phyloP scores from a whole-genome alignment of 1,140 invertebrate genomes.

The Diorhabda elongata region DNA sequence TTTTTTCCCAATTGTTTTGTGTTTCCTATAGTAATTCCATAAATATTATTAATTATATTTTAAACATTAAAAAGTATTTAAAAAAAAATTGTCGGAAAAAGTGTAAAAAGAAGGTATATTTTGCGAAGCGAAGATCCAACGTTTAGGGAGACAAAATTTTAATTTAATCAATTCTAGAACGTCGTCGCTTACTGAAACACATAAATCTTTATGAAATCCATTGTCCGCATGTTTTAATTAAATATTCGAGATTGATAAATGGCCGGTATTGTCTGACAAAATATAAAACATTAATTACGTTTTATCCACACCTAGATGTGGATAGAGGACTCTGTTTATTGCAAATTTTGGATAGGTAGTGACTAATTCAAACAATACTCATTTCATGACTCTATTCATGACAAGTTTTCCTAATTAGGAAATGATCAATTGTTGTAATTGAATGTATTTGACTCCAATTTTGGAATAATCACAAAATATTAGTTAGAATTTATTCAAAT shows the following conservation, averaged over 20 bases:
- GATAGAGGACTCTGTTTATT: constrained; percentile 19
- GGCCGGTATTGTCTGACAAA: constrained; percentile 44
- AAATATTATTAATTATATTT: too few relatives aligned
- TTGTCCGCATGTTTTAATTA: constrained; percentile 48
- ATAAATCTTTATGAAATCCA: constrained; percentile 47
- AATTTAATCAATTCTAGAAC: constrained; percentile 45
- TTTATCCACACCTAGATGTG: constrained; percentile 34
- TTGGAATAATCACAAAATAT: too few relatives aligned
- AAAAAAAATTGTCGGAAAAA: too few relatives aligned
- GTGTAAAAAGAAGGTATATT: too few relatives aligned
- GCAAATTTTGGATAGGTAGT: constrained; percentile 13
- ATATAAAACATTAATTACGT: constrained; percentile 41
- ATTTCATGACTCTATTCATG: too few relatives aligned
- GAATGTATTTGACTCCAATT: too few relatives aligned
- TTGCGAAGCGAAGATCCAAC: constrained; percentile 20
- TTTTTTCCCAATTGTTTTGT: too few relatives aligned
- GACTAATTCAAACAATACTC: background rate
- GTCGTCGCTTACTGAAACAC: constrained; percentile 39
- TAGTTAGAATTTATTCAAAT: too few relatives aligned
- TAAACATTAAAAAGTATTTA: too few relatives aligned
- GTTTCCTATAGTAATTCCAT: too few relatives aligned
- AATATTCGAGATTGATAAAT: constrained; percentile 47
- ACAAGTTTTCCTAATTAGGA: too few relatives aligned
- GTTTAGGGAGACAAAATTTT: constrained; percentile 42
- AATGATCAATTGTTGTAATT: too few relatives aligned